Evolutionary conservation across 37 sponge, comb jelly and placozoan species (phyloP), one percentile per base, ranked within the genome.

Genomic region (Eunapius fragilis): DNA sequence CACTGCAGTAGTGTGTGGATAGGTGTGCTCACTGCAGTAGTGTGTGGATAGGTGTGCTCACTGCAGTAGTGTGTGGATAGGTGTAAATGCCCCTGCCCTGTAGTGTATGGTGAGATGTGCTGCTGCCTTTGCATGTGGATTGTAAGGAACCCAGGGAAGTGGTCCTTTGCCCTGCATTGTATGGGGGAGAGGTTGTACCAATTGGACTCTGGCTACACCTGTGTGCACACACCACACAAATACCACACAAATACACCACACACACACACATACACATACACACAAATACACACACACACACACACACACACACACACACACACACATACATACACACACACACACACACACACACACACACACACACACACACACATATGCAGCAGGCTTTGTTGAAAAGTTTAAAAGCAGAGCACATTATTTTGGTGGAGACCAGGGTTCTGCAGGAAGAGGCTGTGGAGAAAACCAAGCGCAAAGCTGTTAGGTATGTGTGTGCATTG

Each of bases 401-500:
- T 32, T 45, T 90, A 67, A 85, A 85, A 74, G 36, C 35, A 31
- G 27, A 45, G 2, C 49, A 80, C 31, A 2, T 32, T 5, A 27
- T 48, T 2, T 17, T 81, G 0, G 71, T 75, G 17, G 45, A 31
- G 34, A 86, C 86, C 31, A 70, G 69, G 33, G 30, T 25, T 28
- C 75, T 70, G 3, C 49, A 81, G 31, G 86, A 90, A 31, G 37
- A n/a, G 37, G 34, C 47, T 24, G 0, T 68, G 76, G 85, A 90
- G 75, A 90, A 82, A 34, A 90, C 80, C 26, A 75, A 85, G 35
- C 37, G 86, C 23, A 90, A 76, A n/a, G 81, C 80, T 3, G 80
- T 70, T 17, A 90, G 90, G 90, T 90, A 83, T n/a, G n/a, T n/a
- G n/a, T n/a, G n/a, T n/a, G n/a, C n/a, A 12, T 79, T 79, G 31